Evolutionary conservation across 2,113 vertebrate genomes (phyloP), one percentile per base, ranked within the genome.

Genomic region (Engraulis encrasicolus): DNA sequence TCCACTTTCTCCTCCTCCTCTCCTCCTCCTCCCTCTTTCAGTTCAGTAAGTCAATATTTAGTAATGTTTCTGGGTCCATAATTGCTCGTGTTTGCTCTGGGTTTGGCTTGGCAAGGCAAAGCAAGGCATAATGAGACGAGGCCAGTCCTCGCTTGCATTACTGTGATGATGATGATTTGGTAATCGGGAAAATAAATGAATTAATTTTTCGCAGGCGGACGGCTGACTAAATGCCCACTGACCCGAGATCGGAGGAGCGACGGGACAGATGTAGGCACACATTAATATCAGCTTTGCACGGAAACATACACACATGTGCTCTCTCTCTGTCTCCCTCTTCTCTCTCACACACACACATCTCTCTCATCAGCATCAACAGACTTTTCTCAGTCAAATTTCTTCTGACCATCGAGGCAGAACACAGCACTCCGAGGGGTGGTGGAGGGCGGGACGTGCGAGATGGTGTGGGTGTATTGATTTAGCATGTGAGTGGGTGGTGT

Each of bases 1-100:
- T n/a, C n/a, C n/a, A n/a, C n/a, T n/a, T n/a, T n/a, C n/a, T n/a
- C n/a, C n/a, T n/a, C n/a, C n/a, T n/a, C n/a, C n/a, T n/a, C n/a
- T n/a, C n/a, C n/a, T n/a, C n/a, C n/a, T n/a, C n/a, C n/a, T n/a
- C n/a, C n/a, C n/a, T n/a, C n/a, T n/a, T n/a, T n/a, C 88, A 86
- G n/a, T n/a, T 91, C 86, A 83, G 83, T 78, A 83, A 92, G 89
- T 91, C 91, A 91, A 90, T 93, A 92, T 92, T 88, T 91, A n/a
- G n/a, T n/a, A n/a, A 87, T 86, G 58, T 66, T 66, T 66, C 11
- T 7, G 11, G 23, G n/a, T 11, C 58, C n/a, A 11, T 66, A 66
- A 66, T 66, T 66, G 58, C n/a, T 66, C 23, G 31, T 66, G 58
- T 66, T 66, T 66, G 58, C 23, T 14, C 58, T 27, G 58, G n/a